phyloP scores from a whole-genome alignment of 2,113 vertebrate genomes.

The Vulpes ferrilata region DNA sequence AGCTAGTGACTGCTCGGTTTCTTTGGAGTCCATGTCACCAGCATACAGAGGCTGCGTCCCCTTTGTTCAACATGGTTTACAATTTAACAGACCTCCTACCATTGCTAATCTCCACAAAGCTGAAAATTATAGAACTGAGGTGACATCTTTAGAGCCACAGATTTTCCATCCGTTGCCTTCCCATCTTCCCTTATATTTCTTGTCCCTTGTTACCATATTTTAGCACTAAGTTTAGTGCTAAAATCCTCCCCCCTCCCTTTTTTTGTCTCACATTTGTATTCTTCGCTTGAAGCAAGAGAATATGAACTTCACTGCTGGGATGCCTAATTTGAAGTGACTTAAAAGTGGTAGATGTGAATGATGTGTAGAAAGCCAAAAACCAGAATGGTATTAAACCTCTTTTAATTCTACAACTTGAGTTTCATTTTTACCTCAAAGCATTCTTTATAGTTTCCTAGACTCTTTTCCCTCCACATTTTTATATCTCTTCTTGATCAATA shows the following conservation, averaged over 20 bases:
- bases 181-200: neutral
- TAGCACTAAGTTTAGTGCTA: conserved; percentile 23
- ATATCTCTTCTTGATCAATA: neutral
- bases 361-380: conserved; percentile 54
- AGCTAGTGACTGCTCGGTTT: neutral
- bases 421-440: conserved; percentile 41
- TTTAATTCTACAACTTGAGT: conserved; percentile 62
- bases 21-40: neutral
- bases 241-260: neutral
- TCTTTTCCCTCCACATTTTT: neutral
- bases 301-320: conserved; percentile 67
- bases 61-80: neutral
- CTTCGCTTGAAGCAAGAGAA: conserved; percentile 79
- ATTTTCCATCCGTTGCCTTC: conserved; percentile 48
- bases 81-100: neutral
- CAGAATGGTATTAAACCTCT: conserved; percentile 68
- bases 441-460: neutral
- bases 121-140: neutral
- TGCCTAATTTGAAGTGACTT: conserved; percentile 80
- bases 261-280: conserved; percentile 57
- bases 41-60: neutral
- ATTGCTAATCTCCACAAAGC: neutral
- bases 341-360: conserved; percentile 78
- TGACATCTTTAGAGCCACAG: neutral
- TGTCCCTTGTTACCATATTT: neutral